Percentiles rank a stretch among this genome's conserved stretches.
Conservation (phyloP, 1,140 invertebrate species). For the Diachasma alloeum region DNA sequence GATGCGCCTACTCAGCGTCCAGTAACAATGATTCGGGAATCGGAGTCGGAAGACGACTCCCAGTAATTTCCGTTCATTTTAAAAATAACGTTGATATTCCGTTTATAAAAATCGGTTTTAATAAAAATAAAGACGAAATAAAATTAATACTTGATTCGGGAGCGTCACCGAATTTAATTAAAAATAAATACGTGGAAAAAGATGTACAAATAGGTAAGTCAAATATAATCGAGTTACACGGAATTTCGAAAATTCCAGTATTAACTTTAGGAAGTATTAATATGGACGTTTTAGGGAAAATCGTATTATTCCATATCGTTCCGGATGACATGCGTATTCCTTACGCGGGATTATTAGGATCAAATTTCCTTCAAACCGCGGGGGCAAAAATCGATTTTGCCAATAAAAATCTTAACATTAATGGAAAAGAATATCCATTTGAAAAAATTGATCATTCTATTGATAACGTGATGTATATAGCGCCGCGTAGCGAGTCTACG, state of each 20-base stretch:
- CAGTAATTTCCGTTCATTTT: slow-evolving; percentile 1
- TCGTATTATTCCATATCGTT: not conserved
- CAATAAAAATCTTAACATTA: not conserved
- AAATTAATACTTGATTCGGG: slow-evolving; percentile 9
- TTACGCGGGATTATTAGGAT: slow-evolving; percentile 9
- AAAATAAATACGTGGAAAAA: not conserved
- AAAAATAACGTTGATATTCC: slow-evolving; percentile 10
- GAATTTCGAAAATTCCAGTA: not conserved
- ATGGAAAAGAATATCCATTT: slow-evolving; percentile 1
- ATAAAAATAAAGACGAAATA: not conserved
- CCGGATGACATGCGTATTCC: slow-evolving; percentile 9
- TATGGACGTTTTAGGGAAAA: not conserved
- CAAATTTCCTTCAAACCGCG: not conserved
- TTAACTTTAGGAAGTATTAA: not conserved
- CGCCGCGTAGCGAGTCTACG: not conserved
- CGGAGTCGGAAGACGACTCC: slow-evolving; percentile 9
- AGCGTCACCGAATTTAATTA: slow-evolving; percentile 6
- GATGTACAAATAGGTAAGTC: not conserved
- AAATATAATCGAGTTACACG: slow-evolving; percentile 6
- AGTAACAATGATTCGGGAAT: not conserved
- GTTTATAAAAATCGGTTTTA: not conserved
- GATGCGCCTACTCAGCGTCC: not conserved
- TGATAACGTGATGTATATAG: not conserved
- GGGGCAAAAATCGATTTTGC: slow-evolving; percentile 1
- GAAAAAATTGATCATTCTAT: not conserved